These are phyloP conservation scores for Festucalex cinctus DNA, from an alignment of 2,113 vertebrate genomes.

Conservation along the genomic window DNA sequence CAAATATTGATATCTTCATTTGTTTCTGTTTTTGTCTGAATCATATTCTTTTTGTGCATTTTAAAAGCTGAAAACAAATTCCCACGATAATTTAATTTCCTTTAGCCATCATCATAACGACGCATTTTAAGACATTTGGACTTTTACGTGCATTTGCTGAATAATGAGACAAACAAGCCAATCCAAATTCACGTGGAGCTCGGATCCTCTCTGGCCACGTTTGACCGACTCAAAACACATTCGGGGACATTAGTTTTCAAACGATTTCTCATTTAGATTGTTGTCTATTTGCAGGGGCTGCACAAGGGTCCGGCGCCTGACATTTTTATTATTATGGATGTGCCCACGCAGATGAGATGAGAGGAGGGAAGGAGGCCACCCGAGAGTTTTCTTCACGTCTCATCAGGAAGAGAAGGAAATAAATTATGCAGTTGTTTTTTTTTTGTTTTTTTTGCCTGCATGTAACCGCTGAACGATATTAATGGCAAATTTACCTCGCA, in stretches of 20 bases:
- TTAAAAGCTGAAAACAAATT: neutral
- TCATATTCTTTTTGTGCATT: neutral
- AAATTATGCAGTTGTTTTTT: slow-evolving; percentile 15
- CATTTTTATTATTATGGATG: slow-evolving; percentile 69
- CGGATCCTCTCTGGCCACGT: slow-evolving; percentile 26
- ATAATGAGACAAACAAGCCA: slow-evolving; percentile 38
- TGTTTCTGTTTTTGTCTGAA: neutral
- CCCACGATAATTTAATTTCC: neutral
- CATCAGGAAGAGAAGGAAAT: slow-evolving; percentile 17
- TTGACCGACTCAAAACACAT: slow-evolving; percentile 47
- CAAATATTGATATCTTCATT: neutral
- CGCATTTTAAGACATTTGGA: neutral
- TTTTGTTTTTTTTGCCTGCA: slow-evolving; percentile 3
- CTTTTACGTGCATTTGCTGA: slow-evolving; percentile 14
- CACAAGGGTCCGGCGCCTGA: slow-evolving; percentile 46
- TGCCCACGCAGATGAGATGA: slow-evolving; percentile 52
- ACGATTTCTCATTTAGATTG: slow-evolving; percentile 62
- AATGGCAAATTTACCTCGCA: neutral
- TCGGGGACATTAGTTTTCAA: slow-evolving; percentile 47
- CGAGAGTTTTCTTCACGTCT: slow-evolving; percentile 35
- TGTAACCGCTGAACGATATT: neutral
- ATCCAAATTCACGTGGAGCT: slow-evolving; percentile 8
- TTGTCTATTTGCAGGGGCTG: slow-evolving; percentile 58
- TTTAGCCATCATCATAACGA: neutral
- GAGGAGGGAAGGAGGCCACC: slow-evolving; percentile 49